Conservation (phyloP, 2,797 vertebrate species). For the Falco naumanni region DNA sequence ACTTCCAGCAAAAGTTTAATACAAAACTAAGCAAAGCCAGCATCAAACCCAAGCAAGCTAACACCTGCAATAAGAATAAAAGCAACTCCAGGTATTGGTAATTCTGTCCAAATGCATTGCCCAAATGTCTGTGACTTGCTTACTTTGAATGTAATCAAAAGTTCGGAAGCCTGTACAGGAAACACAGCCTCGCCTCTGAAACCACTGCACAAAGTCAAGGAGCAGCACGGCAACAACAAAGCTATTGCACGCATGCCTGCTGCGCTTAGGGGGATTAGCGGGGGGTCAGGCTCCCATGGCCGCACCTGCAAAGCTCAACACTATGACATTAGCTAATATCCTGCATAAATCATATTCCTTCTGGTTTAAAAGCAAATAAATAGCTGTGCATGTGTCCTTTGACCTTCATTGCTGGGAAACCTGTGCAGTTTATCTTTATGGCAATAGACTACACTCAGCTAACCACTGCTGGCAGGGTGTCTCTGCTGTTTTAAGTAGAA, state of each 20-base stretch:
- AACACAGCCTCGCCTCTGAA: neutral
- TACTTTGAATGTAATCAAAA: neutral
- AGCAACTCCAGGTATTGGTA: fast-evolving
- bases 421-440: conserved; percentile 58
- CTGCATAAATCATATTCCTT: conserved; percentile 80
- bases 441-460: conserved; percentile 19
- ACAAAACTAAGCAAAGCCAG: neutral
- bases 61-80: fast-evolving
- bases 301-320: conserved; percentile 73
- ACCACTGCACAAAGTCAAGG: neutral
- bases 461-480: neutral
- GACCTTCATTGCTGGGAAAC: conserved; percentile 77
- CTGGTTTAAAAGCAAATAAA: conserved; percentile 81
- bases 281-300: conserved; percentile 75
- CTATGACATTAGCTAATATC: conserved; percentile 76
- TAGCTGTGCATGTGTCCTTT: conserved; percentile 72
- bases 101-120: neutral
- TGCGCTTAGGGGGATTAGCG: conserved; percentile 75
- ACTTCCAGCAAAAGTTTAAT: neutral
- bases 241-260: conserved; percentile 43
- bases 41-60: neutral
- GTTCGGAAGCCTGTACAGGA: neutral
- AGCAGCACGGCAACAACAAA: conserved; percentile 74
- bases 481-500: neutral
- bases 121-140: neutral